A percentile compares a stretch with the other conserved stretches of the same genome.
These are phyloP conservation scores for Erannis defoliaria DNA, from an alignment of 2,888 invertebrate genomes.

Conservation along the genomic window DNA sequence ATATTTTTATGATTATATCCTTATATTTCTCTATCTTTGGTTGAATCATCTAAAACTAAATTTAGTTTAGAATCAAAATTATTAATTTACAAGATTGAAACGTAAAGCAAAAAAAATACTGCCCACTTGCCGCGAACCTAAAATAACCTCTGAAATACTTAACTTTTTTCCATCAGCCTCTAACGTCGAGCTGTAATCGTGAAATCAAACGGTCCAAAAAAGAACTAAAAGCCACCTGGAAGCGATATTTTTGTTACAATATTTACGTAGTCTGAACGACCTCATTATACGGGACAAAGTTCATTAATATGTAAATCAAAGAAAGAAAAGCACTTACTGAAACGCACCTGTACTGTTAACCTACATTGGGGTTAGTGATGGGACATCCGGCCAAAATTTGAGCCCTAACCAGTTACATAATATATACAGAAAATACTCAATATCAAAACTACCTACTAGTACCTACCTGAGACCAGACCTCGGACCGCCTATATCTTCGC, in stretches of 20 bases:
- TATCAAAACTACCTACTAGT: too few relatives aligned
- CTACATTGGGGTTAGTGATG: constrained; percentile 42
- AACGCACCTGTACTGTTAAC: constrained; percentile 57
- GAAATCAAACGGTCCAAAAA: constrained; percentile 35
- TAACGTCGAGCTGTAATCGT: constrained; percentile 21
- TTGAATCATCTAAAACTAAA: too few relatives aligned
- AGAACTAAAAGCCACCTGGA: constrained; percentile 27
- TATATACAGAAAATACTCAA: neutral
- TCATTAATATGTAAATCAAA: constrained; percentile 65
- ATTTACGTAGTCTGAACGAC: constrained; percentile 40
- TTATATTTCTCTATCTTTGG: too few relatives aligned
- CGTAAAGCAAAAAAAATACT: neutral
- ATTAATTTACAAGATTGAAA: neutral
- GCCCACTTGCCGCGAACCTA: neutral
- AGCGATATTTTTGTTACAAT: constrained; percentile 32
- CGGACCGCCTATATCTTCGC: too few relatives aligned
- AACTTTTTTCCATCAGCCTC: constrained; percentile 1
- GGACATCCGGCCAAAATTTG: constrained; percentile 7
- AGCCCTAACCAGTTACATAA: neutral
- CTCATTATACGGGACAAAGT: constrained; percentile 48
- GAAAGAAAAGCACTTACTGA: constrained; percentile 51
- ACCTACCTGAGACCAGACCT: too few relatives aligned
- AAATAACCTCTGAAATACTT: constrained; percentile 1
- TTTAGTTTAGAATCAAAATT: too few relatives aligned
- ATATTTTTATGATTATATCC: too few relatives aligned